Percentiles rank a stretch among this genome's conserved stretches.
These are phyloP conservation scores for Takifugu ocellatus DNA, from an alignment of 2,797 vertebrate species.

Conservation along the genomic window DNA sequence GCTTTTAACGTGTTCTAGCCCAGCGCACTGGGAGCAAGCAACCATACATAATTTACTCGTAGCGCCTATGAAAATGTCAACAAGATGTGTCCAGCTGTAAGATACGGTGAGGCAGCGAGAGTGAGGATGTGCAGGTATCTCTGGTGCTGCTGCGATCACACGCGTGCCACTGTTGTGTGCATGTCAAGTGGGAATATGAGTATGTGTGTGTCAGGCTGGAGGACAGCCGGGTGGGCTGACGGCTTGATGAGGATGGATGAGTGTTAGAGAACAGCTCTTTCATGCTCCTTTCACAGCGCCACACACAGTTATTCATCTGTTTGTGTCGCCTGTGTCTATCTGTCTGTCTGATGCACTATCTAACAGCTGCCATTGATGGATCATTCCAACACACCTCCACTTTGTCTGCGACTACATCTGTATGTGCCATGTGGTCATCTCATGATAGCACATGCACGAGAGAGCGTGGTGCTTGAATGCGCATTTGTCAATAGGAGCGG, in stretches of 20 bases:
- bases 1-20: slow-evolving; percentile 69
- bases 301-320: slow-evolving; percentile 54
- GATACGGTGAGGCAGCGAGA: slow-evolving; percentile 20
- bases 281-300: slow-evolving; percentile 58
- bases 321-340: slow-evolving; percentile 49
- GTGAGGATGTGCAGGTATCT: neutral
- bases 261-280: slow-evolving; percentile 67
- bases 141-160: no score
- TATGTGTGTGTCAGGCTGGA: neutral
- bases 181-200: no score
- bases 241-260: slow-evolving; percentile 61
- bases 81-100: slow-evolving; percentile 51
- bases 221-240: slow-evolving; percentile 26
- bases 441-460: neutral
- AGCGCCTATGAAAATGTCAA: slow-evolving; percentile 73
- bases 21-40: slow-evolving; percentile 62
- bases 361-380: slow-evolving; percentile 53
- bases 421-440: neutral
- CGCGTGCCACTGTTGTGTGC: no score
- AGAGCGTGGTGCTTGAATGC: slow-evolving; percentile 16
- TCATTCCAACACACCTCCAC: slow-evolving; percentile 8
- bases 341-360: slow-evolving; percentile 30
- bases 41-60: slow-evolving; percentile 71
- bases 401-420: slow-evolving; percentile 9
- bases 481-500: slow-evolving; percentile 40